phyloP scores from a whole-genome alignment of 2,797 vertebrate species.

The Coranthus polyacanthus region DNA sequence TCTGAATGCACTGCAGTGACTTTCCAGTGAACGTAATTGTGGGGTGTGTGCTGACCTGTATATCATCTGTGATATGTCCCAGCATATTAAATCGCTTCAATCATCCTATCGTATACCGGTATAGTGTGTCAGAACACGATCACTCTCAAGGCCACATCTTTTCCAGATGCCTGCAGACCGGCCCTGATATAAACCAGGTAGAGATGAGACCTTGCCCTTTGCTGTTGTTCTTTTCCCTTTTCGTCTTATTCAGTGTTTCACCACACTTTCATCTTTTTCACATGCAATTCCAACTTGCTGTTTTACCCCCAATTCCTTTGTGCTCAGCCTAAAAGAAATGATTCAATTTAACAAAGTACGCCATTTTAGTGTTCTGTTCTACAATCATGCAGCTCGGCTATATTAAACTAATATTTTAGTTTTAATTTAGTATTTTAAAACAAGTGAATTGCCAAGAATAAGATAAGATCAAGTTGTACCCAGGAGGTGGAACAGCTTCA shows the following conservation, averaged over 20 bases:
- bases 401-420: no score
- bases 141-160: constrained; percentile 55
- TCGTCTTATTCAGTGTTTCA: constrained; percentile 10
- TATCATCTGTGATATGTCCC: constrained; percentile 35
- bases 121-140: constrained; percentile 54
- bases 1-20: constrained; percentile 24
- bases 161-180: constrained; percentile 57
- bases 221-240: not conserved
- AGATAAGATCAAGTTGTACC: no score
- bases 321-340: no score
- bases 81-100: constrained; percentile 58
- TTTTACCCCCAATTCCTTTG: no score
- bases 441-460: no score
- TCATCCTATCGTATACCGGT: constrained; percentile 52
- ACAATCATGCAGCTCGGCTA: no score
- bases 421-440: no score
- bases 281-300: not conserved
- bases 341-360: no score
- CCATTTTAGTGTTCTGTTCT: no score
- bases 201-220: constrained; percentile 50
- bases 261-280: not conserved
- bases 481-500: no score
- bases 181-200: constrained; percentile 58
- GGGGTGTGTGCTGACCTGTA: constrained; percentile 36
- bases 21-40: constrained; percentile 41